Percentiles rank a stretch among this genome's conserved stretches.
Conservation (phyloP, 2,797 vertebrate genomes). For the Linurgus olivaceus region DNA sequence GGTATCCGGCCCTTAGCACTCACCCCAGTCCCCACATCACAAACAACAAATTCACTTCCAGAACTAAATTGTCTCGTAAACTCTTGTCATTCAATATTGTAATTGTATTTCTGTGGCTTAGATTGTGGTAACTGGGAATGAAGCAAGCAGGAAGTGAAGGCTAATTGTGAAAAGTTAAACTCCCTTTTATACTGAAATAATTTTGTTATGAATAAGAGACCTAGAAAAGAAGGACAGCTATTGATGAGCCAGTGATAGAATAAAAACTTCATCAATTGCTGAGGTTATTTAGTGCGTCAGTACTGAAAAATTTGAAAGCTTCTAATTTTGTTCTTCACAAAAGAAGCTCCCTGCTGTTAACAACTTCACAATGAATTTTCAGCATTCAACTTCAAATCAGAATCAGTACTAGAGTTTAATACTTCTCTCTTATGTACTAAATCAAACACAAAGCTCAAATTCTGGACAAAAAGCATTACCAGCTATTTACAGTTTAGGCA, state of each 20-base stretch:
- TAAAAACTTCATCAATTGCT: not conserved
- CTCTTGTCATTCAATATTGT: not conserved
- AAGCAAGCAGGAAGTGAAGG: not conserved
- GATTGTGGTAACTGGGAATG: not conserved
- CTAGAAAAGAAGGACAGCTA: not conserved
- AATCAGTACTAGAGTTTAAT: not conserved
- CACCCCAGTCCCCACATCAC: not conserved
- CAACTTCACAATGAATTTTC: constrained; percentile 2
- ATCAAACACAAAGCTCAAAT: not conserved
- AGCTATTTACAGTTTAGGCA: not conserved
- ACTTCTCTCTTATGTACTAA: not conserved
- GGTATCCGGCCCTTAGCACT: not conserved
- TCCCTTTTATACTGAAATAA: not conserved
- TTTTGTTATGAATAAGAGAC: not conserved
- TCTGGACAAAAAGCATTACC: not conserved
- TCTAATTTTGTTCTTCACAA: constrained; percentile 1
- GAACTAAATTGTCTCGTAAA: not conserved
- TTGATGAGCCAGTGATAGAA: not conserved
- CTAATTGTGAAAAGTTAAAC: not conserved
- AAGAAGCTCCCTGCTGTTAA: not conserved
- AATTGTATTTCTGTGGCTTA: not conserved
- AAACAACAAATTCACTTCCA: not conserved
- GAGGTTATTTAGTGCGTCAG: not conserved
- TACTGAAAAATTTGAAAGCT: not conserved
- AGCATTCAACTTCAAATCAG: not conserved